Evolutionary conservation across 2,888 invertebrate genomes (phyloP).

Genomic region (Eupithecia subfuscata): DNA sequence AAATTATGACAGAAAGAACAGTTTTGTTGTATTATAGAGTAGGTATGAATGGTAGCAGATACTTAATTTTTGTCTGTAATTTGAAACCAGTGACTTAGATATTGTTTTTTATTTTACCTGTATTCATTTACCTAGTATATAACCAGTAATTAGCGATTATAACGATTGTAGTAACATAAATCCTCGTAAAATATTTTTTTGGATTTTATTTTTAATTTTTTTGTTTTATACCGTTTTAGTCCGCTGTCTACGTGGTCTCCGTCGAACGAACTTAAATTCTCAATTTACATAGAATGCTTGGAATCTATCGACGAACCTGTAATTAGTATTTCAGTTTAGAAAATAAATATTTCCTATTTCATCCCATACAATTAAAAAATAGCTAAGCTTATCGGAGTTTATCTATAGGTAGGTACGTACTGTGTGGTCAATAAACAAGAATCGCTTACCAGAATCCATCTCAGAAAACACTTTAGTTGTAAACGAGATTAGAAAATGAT

Average conservation of each 20-base stretch:
- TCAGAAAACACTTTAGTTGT: neutral
- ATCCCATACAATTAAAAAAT: neutral
- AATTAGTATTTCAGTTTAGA: neutral
- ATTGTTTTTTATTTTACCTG: neutral
- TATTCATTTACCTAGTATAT: neutral
- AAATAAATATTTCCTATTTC: neutral
- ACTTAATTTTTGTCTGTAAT: neutral
- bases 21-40: neutral
- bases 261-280: neutral
- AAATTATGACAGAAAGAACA: neutral
- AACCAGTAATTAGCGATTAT: neutral
- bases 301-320: neutral
- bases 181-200: neutral
- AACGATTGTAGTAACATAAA: neutral
- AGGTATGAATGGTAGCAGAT: neutral
- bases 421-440: neutral
- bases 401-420: neutral
- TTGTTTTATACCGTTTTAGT: slow-evolving; percentile 1
- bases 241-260: neutral
- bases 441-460: neutral
- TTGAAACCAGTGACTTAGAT: neutral
- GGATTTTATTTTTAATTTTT: neutral
- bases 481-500: neutral
- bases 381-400: neutral
- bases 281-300: neutral